Percentiles rank a stretch among this genome's conserved stretches.
Conservation (phyloP, 2,797 vertebrate genomes). For the Sebastes matsubarae region DNA sequence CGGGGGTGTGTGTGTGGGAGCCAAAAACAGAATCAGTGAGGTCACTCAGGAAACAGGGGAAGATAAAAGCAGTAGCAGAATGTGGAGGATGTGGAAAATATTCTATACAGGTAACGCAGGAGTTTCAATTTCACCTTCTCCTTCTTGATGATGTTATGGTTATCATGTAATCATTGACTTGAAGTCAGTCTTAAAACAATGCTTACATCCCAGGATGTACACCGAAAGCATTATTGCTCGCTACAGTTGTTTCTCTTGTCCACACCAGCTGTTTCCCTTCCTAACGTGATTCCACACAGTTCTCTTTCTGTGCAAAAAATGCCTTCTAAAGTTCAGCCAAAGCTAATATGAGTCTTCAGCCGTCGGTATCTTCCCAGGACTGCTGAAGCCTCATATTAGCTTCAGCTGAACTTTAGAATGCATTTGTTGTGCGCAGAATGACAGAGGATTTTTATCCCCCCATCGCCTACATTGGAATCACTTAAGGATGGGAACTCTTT, state of each 20-base stretch:
- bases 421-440: background rate
- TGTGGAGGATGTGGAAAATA: background rate
- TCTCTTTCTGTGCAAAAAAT: background rate
- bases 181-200: background rate
- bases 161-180: background rate
- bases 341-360: background rate
- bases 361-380: background rate
- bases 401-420: background rate
- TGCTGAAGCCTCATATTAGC: background rate
- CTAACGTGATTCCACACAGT: background rate
- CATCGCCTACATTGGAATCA: background rate
- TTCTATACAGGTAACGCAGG: background rate
- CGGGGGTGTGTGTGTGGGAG: background rate
- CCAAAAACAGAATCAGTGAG: conserved; percentile 39
- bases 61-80: background rate
- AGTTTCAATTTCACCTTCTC: background rate
- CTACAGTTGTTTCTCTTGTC: background rate
- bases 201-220: background rate
- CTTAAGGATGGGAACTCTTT: too few species aligned
- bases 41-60: conserved; percentile 20
- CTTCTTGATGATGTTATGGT: background rate
- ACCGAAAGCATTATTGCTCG: background rate
- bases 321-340: background rate
- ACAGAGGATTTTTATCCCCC: background rate
- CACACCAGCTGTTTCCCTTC: background rate